Conservation (phyloP, 2,113 vertebrate species). For the Toxotes chatareus region DNA sequence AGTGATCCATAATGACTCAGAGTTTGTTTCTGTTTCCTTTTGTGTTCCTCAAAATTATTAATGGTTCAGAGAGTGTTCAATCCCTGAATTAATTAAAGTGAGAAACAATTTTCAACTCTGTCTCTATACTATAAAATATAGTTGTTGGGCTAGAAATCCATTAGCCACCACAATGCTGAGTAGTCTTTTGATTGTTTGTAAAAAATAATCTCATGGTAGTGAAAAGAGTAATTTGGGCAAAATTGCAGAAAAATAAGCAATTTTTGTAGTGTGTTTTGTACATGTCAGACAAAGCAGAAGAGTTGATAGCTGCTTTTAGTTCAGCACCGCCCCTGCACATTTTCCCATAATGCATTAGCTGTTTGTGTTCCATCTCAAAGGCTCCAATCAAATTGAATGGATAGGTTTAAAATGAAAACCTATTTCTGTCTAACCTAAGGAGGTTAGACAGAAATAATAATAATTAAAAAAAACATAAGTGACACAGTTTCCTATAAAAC, state of each 20-base stretch:
- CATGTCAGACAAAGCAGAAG: not conserved
- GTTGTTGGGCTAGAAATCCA: not conserved
- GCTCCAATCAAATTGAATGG: constrained; percentile 15
- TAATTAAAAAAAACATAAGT: not conserved
- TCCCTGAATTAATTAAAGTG: not conserved
- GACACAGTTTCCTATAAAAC: not conserved
- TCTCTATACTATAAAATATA: not conserved
- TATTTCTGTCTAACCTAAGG: no score
- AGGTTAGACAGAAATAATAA: not conserved
- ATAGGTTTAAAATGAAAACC: not conserved
- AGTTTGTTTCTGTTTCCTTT: not conserved
- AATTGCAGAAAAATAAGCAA: not conserved
- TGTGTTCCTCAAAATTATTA: not conserved
- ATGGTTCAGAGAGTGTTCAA: not conserved
- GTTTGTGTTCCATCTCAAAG: constrained; percentile 5
- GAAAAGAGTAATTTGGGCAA: constrained; percentile 7
- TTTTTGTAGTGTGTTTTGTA: constrained; percentile 2
- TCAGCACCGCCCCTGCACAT: not conserved
- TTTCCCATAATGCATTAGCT: constrained; percentile 13
- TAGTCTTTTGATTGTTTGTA: not conserved
- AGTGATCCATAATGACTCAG: not conserved
- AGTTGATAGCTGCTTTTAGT: constrained; percentile 19
- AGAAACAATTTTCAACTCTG: not conserved
- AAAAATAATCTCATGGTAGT: not conserved
- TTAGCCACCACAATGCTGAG: constrained; percentile 9